Evolutionary conservation across 1,140 invertebrate species (phyloP).

Genomic region (Bathynomus jamesi): DNA sequence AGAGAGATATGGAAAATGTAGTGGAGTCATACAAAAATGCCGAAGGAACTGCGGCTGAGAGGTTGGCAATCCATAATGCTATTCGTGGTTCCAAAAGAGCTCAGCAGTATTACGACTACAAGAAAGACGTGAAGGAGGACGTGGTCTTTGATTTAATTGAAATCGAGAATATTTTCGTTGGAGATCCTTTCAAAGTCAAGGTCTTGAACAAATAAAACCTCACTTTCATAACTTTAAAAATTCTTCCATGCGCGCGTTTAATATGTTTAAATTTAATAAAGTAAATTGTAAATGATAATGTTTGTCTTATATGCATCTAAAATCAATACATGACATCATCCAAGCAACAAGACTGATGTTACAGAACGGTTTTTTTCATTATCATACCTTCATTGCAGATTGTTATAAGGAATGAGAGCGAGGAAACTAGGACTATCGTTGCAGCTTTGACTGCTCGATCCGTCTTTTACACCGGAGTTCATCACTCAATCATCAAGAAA

Average conservation of each 20-base stretch:
- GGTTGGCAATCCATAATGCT: conserved; percentile 59
- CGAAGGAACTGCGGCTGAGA: conserved; percentile 54
- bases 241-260: no score
- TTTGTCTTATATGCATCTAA: no score
- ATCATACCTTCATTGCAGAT: conserved; percentile 9
- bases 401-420: conserved; percentile 51
- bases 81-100: conserved; percentile 54
- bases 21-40: conserved; percentile 58
- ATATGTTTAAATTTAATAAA: no score
- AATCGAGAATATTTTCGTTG: conserved; percentile 58
- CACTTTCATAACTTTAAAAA: neutral
- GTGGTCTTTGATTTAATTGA: conserved; percentile 60
- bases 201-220: conserved; percentile 41
- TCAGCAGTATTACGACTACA: conserved; percentile 56
- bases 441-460: conserved; percentile 57
- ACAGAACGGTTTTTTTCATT: neutral
- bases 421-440: conserved; percentile 54
- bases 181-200: conserved; percentile 57
- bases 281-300: neutral
- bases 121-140: conserved; percentile 52
- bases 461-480: conserved; percentile 69
- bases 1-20: conserved; percentile 57
- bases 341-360: neutral
- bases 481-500: conserved; percentile 58
- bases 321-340: no score